phyloP scores from a whole-genome alignment of 1,140 invertebrate species.

The Drosophila subobscura region DNA sequence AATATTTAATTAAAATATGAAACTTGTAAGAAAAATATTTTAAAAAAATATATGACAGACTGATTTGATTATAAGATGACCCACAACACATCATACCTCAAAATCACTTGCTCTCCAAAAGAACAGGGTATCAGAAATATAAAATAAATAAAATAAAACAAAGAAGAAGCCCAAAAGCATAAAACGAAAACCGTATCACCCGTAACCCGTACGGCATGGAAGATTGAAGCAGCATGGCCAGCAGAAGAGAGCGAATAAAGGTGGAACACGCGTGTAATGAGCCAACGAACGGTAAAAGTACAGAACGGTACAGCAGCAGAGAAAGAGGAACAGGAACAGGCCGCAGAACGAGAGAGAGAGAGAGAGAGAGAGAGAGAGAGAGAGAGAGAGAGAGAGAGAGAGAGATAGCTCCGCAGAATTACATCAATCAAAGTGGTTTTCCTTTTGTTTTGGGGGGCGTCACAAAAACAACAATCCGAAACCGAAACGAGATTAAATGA shows the following conservation, averaged over 20 bases:
- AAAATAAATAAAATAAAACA: too few species aligned
- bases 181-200: slow-evolving; percentile 17
- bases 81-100: too few species aligned
- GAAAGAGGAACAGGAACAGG: not conserved
- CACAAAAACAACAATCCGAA: slow-evolving; percentile 24
- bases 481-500: not conserved
- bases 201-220: not conserved
- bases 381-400: not conserved
- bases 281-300: slow-evolving; percentile 49
- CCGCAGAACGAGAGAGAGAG: not conserved
- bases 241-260: not conserved
- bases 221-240: too few species aligned
- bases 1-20: too few species aligned
- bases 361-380: not conserved
- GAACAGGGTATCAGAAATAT: too few species aligned
- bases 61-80: too few species aligned
- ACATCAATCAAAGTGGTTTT: slow-evolving; percentile 47
- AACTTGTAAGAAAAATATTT: too few species aligned
- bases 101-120: too few species aligned
- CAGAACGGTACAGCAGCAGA: not conserved
- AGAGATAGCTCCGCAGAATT: slow-evolving; percentile 5
- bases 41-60: too few species aligned
- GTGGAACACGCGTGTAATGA: slow-evolving; percentile 50
- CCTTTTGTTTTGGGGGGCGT: slow-evolving; percentile 26
- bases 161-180: slow-evolving; percentile 3